Evolutionary conservation across 2,888 invertebrate genomes (phyloP).

Genomic region (Acleris sparsana): DNA sequence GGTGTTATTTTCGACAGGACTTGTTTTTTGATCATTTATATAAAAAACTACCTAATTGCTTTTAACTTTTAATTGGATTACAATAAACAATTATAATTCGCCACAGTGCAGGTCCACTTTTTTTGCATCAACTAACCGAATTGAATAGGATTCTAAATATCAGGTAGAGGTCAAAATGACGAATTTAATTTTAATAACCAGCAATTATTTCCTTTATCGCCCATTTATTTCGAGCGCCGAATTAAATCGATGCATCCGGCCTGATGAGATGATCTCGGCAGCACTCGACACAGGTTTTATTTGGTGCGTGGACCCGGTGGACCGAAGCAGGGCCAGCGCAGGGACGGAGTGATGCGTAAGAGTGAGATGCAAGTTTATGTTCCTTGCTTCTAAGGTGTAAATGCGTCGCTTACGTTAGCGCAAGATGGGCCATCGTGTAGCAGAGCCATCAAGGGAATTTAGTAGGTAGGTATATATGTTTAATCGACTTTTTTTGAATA

Average conservation of each 20-base stretch:
- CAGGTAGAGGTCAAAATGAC: conserved; percentile 23
- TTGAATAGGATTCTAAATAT: conserved; percentile 13
- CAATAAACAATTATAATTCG: conserved; percentile 16
- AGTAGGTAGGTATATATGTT: too few species aligned
- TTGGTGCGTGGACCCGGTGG: too few species aligned
- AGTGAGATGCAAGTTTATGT: too few species aligned
- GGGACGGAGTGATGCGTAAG: too few species aligned
- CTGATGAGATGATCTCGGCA: neutral
- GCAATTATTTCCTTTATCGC: conserved; percentile 18
- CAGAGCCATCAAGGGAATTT: too few species aligned
- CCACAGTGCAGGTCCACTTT: conserved; percentile 13
- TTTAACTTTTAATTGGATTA: conserved; percentile 6
- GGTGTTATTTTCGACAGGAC: too few species aligned
- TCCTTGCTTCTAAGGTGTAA: too few species aligned
- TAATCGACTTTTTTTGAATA: too few species aligned
- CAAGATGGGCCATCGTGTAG: too few species aligned
- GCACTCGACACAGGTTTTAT: neutral
- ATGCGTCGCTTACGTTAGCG: too few species aligned
- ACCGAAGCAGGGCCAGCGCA: too few species aligned
- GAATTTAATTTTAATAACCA: conserved; percentile 15
- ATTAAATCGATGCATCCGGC: conserved; percentile 11
- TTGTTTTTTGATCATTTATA: too few species aligned
- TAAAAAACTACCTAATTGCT: neutral
- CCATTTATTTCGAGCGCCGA: conserved; percentile 12
- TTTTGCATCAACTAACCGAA: conserved; percentile 1